Evolutionary conservation across 2,888 invertebrate species (phyloP).

Genomic region (Abrostola tripartita): DNA sequence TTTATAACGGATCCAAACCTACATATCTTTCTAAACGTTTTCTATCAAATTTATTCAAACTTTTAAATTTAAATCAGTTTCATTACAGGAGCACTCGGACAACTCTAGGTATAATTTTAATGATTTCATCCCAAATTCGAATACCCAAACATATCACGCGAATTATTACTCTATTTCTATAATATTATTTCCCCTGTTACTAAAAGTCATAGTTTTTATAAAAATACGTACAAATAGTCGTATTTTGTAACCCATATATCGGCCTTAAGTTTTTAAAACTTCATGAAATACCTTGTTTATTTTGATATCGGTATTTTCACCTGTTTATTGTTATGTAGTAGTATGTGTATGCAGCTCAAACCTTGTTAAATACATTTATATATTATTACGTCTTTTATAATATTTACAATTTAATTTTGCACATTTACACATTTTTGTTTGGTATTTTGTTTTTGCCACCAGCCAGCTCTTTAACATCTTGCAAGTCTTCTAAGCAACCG

Average conservation of each 20-base stretch:
- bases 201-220: slow-evolving; percentile 41
- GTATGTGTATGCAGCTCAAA: slow-evolving; percentile 35
- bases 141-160: slow-evolving; percentile 68
- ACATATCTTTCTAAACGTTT: slow-evolving; percentile 27
- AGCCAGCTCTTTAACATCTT: too few relatives aligned
- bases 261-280: slow-evolving; percentile 22
- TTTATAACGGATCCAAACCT: slow-evolving; percentile 2
- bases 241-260: slow-evolving; percentile 49
- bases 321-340: slow-evolving; percentile 42
- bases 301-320: slow-evolving; percentile 46
- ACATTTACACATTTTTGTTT: background rate
- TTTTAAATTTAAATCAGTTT: background rate
- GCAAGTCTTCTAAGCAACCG: too few relatives aligned
- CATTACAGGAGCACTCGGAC: slow-evolving; percentile 1
- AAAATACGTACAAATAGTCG: slow-evolving; percentile 20
- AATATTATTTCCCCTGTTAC: slow-evolving; percentile 34
- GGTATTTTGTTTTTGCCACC: too few relatives aligned
- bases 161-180: slow-evolving; percentile 59
- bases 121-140: slow-evolving; percentile 32
- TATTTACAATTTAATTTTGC: background rate
- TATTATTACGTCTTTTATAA: background rate
- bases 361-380: slow-evolving; percentile 23
- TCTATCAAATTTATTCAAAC: slow-evolving; percentile 5
- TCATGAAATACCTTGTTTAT: slow-evolving; percentile 38
- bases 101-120: slow-evolving; percentile 1